Conservation (phyloP, 1,140 invertebrate species). For the Paracyclopina nana region DNA sequence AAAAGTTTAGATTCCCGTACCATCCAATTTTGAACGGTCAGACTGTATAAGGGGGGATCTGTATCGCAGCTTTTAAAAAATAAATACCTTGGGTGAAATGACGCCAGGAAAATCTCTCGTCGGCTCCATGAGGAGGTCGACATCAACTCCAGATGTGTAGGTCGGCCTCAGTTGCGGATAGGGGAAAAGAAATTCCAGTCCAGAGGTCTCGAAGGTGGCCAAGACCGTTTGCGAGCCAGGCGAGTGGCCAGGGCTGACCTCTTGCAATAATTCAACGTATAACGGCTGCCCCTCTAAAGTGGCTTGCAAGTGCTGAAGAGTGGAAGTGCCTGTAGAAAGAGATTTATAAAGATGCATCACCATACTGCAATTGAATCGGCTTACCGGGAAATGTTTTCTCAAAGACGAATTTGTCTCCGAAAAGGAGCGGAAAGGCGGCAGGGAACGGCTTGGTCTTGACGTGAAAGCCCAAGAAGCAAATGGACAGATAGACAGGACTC, state of each 20-base stretch:
- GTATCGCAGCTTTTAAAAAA: too few species aligned
- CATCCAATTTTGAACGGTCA: too few species aligned
- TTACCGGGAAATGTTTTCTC: constrained; percentile 9
- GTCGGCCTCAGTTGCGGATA: neutral
- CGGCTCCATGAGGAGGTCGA: neutral
- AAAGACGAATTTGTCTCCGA: constrained; percentile 4
- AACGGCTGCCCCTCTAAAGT: neutral
- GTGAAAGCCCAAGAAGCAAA: constrained; percentile 10
- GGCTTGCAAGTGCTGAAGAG: neutral
- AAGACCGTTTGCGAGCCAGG: neutral
- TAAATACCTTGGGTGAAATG: constrained; percentile 1
- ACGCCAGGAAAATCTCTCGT: neutral
- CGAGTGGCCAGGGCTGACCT: neutral
- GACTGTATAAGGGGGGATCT: too few species aligned
- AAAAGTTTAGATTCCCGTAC: too few species aligned
- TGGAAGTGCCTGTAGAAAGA: neutral
- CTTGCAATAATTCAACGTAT: constrained; percentile 2
- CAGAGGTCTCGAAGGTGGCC: neutral
- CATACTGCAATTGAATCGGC: neutral
- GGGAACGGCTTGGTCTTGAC: constrained; percentile 9
- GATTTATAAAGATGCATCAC: neutral
- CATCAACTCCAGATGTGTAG: constrained; percentile 2
- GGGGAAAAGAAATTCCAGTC: neutral
- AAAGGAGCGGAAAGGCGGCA: constrained; percentile 4
- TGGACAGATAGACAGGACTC: neutral